Conservation (phyloP, 1,140 invertebrate genomes). For the Chironomus striatipennis region DNA sequence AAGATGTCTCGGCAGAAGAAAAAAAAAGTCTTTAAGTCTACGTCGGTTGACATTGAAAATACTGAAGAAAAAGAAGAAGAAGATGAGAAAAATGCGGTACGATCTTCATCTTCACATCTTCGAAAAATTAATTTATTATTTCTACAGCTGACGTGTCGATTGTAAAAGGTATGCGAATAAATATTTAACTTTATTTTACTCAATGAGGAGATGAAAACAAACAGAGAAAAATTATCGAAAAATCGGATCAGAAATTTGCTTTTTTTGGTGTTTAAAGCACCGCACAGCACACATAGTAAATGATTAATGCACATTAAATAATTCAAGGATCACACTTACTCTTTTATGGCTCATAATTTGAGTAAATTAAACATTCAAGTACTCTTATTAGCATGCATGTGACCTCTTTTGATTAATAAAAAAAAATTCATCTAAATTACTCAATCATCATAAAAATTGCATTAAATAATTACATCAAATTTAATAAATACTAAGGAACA, state of each 20-base stretch:
- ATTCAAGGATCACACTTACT: not conserved
- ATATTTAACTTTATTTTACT: too few relatives aligned
- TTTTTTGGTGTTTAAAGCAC: too few relatives aligned
- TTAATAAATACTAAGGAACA: too few relatives aligned
- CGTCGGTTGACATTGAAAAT: not conserved
- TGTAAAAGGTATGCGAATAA: too few relatives aligned
- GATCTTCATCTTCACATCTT: not conserved
- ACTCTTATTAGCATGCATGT: slow-evolving; percentile 1
- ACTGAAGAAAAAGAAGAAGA: too few relatives aligned
- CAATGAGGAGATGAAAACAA: not conserved
- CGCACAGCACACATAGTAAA: not conserved
- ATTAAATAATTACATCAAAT: not conserved
- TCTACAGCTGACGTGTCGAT: not conserved
- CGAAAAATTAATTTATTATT: not conserved
- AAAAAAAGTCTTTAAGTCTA: not conserved
- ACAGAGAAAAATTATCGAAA: not conserved
- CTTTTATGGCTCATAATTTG: not conserved
- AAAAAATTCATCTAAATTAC: not conserved
- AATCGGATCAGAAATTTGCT: too few relatives aligned
- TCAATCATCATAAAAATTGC: slow-evolving; percentile 1
- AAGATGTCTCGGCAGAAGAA: not conserved
- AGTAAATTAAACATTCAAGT: not conserved
- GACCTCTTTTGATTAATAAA: not conserved
- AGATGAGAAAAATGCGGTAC: not conserved
- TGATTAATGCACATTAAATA: not conserved